A percentile compares a stretch with the other conserved stretches of the same genome.
phyloP scores from a whole-genome alignment of 2,113 vertebrate species.

The Peromyscus leucopus region DNA sequence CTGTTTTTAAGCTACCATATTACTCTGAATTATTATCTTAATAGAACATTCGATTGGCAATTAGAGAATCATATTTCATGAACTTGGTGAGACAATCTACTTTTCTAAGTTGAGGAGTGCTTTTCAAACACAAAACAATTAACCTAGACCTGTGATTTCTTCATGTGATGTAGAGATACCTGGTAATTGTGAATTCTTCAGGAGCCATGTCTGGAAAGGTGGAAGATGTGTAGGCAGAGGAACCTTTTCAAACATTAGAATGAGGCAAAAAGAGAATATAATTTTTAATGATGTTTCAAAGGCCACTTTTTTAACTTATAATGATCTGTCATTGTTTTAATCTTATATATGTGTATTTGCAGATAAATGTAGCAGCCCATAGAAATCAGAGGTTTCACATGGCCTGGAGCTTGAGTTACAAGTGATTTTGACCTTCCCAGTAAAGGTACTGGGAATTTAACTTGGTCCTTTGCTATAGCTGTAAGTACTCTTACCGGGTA shows the following conservation, averaged over 20 bases:
- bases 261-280: neutral
- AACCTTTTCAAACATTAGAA: neutral
- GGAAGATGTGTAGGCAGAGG: accelerated
- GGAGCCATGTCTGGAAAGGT: neutral
- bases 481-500: neutral
- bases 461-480: neutral
- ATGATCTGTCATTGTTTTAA: neutral
- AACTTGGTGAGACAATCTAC: conserved; percentile 33
- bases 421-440: neutral
- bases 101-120: neutral
- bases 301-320: neutral
- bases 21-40: conserved; percentile 71
- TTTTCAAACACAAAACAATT: neutral
- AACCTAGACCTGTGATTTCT: neutral
- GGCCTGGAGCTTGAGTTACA: no score
- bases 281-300: neutral
- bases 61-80: conserved; percentile 63
- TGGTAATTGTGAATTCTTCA: neutral
- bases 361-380: neutral
- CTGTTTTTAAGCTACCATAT: conserved; percentile 63
- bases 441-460: neutral
- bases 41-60: conserved; percentile 61
- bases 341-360: neutral
- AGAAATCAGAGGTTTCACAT: neutral
- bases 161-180: neutral